Conservation (phyloP, 2,113 vertebrate species). For the Dryoscopus gambensis region DNA sequence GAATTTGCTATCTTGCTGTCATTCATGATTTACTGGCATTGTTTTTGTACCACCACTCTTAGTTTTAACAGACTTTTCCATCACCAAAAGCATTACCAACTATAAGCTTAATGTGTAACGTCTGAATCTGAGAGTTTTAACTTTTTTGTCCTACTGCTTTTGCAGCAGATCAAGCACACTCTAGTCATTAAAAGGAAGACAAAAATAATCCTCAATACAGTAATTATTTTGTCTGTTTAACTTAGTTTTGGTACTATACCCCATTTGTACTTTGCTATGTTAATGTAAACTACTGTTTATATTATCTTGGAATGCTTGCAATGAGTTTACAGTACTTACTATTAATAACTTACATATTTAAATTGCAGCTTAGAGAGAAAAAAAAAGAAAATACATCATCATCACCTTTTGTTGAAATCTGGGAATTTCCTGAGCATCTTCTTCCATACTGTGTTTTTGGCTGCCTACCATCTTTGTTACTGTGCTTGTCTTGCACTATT, state of each 20-base stretch:
- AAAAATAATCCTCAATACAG: not conserved
- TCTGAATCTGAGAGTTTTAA: not conserved
- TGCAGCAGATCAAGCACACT: not conserved
- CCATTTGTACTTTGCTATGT: not conserved
- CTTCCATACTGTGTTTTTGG: constrained; percentile 22
- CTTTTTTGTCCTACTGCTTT: not conserved
- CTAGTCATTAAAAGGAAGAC: not conserved
- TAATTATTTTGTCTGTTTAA: not conserved
- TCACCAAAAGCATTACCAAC: not conserved
- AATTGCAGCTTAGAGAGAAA: not conserved
- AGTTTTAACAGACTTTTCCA: not conserved
- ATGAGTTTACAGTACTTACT: not conserved
- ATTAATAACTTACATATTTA: not conserved
- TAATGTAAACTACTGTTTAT: not conserved
- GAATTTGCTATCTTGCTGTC: not conserved
- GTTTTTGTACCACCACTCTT: not conserved
- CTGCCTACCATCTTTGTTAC: constrained; percentile 39
- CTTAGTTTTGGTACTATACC: not conserved
- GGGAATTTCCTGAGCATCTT: not conserved
- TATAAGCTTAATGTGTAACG: not conserved
- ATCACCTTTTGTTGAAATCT: constrained; percentile 63
- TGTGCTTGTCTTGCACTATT: not conserved
- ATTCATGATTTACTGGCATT: not conserved
- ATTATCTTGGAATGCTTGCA: not conserved
- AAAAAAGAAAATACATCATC: not conserved